Conservation (phyloP, 2,797 vertebrate species). For the Brachymystax lenok region DNA sequence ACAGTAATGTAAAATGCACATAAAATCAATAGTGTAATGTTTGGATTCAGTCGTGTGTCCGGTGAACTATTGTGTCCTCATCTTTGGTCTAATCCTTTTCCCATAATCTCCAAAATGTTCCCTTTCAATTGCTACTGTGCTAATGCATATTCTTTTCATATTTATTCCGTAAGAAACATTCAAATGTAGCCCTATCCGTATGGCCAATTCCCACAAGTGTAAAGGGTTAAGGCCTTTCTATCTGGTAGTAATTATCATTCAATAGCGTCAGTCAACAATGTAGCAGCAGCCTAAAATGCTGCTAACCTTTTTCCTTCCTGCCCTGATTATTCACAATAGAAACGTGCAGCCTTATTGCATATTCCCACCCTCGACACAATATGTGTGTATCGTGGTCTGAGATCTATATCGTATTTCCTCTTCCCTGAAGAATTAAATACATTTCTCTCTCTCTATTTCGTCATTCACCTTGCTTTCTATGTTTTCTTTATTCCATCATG, state of each 20-base stretch:
- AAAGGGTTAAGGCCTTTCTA: not conserved
- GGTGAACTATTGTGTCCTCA: too few species aligned
- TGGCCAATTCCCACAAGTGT: too few species aligned
- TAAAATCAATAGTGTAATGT: too few species aligned
- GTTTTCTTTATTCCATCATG: not conserved
- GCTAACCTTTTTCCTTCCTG: not conserved
- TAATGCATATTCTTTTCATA: too few species aligned
- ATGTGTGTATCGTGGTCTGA: not conserved
- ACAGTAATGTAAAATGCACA: too few species aligned
- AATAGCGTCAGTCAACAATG: not conserved
- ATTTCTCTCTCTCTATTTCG: not conserved
- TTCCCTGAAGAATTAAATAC: too few species aligned
- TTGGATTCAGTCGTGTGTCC: too few species aligned
- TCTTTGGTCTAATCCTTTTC: too few species aligned
- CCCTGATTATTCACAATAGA: not conserved
- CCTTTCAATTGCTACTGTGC: too few species aligned
- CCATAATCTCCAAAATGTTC: too few species aligned
- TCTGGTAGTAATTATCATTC: not conserved
- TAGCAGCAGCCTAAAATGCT: not conserved
- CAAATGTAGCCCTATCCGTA: too few species aligned
- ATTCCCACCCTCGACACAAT: not conserved
- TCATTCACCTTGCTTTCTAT: not conserved
- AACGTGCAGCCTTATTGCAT: not conserved
- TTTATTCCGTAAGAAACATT: too few species aligned
- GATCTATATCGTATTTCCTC: not conserved